phyloP scores from a whole-genome alignment of 30 jellyfish, hydroid and myxozoan genomes.

The Turritopsis rubra region DNA sequence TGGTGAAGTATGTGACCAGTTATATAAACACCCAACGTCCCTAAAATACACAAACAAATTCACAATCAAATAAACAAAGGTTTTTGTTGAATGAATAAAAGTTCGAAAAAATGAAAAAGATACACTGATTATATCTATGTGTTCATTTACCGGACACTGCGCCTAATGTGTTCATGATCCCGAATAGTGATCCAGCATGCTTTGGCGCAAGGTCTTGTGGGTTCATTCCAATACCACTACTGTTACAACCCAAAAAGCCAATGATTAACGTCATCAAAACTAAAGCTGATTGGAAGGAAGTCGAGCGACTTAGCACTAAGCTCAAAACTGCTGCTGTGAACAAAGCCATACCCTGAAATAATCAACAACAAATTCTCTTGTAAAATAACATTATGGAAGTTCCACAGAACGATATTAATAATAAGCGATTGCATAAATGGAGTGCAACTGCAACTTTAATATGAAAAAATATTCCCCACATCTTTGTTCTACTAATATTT shows the following conservation, averaged over 20 bases:
- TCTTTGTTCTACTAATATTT: too few relatives aligned
- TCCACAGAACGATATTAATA: too few relatives aligned
- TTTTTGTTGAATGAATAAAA: too few relatives aligned
- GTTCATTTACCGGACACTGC: constrained; percentile 80
- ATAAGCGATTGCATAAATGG: too few relatives aligned
- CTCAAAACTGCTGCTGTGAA: constrained; percentile 53
- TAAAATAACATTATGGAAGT: too few relatives aligned
- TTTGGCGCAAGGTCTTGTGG: constrained; percentile 96
- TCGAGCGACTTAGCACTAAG: constrained; percentile 55
- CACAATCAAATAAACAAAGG: background rate
- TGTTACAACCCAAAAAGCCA: constrained; percentile 72
- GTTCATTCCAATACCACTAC: constrained; percentile 80
- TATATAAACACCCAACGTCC: constrained; percentile 74
- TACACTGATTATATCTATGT: background rate
- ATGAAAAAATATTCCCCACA: too few relatives aligned
- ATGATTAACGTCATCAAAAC: constrained; percentile 60
- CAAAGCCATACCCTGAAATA: constrained; percentile 33
- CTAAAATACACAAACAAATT: background rate
- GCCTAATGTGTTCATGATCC: constrained; percentile 79
- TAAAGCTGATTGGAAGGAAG: constrained; percentile 72
- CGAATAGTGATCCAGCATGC: constrained; percentile 88
- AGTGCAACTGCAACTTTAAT: too few relatives aligned
- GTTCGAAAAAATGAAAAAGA: background rate
- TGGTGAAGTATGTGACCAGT: constrained; percentile 77
- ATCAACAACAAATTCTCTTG: too few relatives aligned